Evolutionary conservation across 2,113 vertebrate species (phyloP), one percentile per base, ranked within the genome.

Genomic region (Chionis minor): DNA sequence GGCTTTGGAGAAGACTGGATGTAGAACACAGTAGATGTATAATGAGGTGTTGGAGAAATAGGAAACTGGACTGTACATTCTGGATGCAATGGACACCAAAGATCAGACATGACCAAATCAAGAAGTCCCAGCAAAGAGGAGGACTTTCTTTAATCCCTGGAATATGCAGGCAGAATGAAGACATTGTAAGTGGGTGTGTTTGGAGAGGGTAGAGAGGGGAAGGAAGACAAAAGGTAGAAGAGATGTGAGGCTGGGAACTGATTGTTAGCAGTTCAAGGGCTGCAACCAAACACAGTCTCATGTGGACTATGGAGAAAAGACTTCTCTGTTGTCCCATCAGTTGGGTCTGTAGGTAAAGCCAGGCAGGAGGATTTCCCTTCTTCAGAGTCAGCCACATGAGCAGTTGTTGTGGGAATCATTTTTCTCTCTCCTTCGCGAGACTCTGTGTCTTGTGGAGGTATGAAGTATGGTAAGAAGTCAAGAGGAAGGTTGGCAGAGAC

Each of bases 21-120:
- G 32, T 35, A 40, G 27, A 61, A 10, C 30, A 54, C 8, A 27
- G 30, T 22, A 66, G 59, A 13, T n/a, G 15, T 35, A 42, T 28
- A n/a, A 67, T 10, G 16, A 72, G 5, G 8, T 20, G 30, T 65
- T 23, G 20, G 32, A 80, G 63, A 87, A 87, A 38, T 4, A 42
- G 33, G 44, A 58, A 52, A 58, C 9, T 19, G 5, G 23, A 8
- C 14, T 56, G 18, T 22, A n/a, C 62, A 35, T 56, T 66, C 21
- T 67, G 47, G 5, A 17, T 81, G 33, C 0, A 1, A n/a, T 45
- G 38, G 12, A n/a, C 26, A 17, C 5, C 8, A 18, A 33, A 47
- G 12, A 35, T 38, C 26, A 61, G 28, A 66, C 6, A 47, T 7
- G 3, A 4, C 4, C 18, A 27, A 58, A 62, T 5, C 2, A 28